phyloP scores from a whole-genome alignment of 2,113 vertebrate genomes.

The Sylvia atricapilla region DNA sequence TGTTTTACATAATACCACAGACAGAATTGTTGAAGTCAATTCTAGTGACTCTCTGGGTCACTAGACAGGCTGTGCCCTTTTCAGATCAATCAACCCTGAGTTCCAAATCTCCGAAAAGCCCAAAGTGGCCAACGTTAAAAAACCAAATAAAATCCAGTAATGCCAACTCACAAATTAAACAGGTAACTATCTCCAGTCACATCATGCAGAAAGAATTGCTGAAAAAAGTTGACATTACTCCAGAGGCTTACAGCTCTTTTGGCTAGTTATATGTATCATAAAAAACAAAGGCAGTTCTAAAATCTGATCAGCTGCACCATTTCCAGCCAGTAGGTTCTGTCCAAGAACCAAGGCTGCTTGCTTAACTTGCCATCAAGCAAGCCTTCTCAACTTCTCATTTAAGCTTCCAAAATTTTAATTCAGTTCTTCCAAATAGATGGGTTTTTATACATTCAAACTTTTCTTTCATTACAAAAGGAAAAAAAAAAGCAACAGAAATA shows the following conservation, averaged over 20 bases:
- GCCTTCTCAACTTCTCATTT: not conserved
- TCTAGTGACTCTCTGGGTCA: not conserved
- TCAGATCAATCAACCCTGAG: not conserved
- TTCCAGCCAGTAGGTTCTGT: not conserved
- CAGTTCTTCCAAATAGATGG: not conserved
- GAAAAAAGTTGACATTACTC: not conserved
- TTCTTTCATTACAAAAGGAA: not conserved
- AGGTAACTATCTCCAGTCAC: not conserved
- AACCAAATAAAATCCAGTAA: not conserved
- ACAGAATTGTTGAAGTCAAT: not conserved
- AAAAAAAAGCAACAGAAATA: not conserved
- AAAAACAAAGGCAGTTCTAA: not conserved
- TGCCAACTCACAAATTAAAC: not conserved
- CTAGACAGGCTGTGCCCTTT: not conserved
- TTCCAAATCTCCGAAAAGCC: not conserved
- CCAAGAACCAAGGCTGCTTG: not conserved
- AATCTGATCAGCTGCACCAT: not conserved
- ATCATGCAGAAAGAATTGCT: not conserved
- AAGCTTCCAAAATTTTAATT: not conserved
- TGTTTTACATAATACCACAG: not conserved
- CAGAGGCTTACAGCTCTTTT: not conserved
- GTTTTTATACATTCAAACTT: not conserved
- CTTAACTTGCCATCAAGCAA: not conserved
- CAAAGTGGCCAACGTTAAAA: accelerated
- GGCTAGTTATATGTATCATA: not conserved